A percentile compares a stretch with the other conserved stretches of the same genome.
These are phyloP conservation scores for Sminthurides aquaticus DNA, from an alignment of 2,888 invertebrate species.

Conservation along the genomic window DNA sequence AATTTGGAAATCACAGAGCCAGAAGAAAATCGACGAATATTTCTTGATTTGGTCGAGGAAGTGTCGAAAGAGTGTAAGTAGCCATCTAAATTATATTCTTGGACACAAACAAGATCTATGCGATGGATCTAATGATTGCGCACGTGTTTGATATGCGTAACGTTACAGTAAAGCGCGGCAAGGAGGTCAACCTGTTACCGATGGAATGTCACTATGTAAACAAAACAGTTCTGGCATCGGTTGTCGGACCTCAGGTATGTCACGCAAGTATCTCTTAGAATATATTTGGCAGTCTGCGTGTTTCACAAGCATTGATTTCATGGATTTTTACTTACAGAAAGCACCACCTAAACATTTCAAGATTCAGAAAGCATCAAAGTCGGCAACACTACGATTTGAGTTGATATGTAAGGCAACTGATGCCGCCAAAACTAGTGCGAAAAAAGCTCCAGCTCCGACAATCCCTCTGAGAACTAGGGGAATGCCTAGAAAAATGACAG, in stretches of 20 bases:
- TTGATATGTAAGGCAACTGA: slow-evolving; percentile 84
- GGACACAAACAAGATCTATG: too few species aligned
- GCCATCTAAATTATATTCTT: too few species aligned
- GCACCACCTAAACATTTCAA: slow-evolving; percentile 23
- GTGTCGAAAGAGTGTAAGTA: slow-evolving; percentile 38
- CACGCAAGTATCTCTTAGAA: too few species aligned
- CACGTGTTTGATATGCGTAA: too few species aligned
- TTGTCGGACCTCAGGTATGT: slow-evolving; percentile 56
- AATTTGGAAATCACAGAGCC: slow-evolving; percentile 82
- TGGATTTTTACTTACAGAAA: slow-evolving; percentile 19
- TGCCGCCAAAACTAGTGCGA: slow-evolving; percentile 65
- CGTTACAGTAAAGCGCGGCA: slow-evolving; percentile 63
- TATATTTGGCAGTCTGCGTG: too few species aligned
- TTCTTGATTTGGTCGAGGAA: slow-evolving; percentile 81
- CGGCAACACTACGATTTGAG: slow-evolving; percentile 80
- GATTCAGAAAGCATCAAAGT: slow-evolving; percentile 71
- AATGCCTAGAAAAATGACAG: slow-evolving; percentile 94
- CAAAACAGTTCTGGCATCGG: slow-evolving; percentile 79
- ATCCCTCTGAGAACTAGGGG: slow-evolving; percentile 78
- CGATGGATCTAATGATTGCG: too few species aligned
- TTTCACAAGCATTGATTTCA: too few species aligned
- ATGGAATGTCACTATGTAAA: slow-evolving; percentile 94
- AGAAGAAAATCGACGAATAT: slow-evolving; percentile 81
- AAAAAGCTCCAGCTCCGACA: slow-evolving; percentile 78
- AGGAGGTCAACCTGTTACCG: slow-evolving; percentile 75